phyloP scores from a whole-genome alignment of 2,113 vertebrate species.

The Lontra canadensis region DNA sequence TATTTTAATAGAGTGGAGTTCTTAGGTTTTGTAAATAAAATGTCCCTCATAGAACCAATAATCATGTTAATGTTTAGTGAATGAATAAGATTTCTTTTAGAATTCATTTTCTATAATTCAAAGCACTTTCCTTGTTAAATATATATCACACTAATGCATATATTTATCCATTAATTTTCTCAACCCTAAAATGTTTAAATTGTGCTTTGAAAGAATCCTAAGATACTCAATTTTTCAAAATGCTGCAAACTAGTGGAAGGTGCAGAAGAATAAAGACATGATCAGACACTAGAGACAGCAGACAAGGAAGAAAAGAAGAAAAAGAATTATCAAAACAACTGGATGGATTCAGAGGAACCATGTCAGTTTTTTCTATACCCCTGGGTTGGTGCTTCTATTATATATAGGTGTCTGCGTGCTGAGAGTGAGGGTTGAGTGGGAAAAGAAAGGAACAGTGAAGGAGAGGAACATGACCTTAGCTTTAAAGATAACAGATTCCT shows the following conservation, averaged over 20 bases:
- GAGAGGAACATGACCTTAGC: background rate
- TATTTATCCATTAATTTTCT: background rate
- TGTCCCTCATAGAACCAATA: background rate
- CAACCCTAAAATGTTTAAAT: background rate
- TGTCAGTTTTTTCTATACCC: background rate
- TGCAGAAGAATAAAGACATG: background rate
- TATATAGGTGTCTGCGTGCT: background rate
- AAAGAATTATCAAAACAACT: background rate
- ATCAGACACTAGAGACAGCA: background rate
- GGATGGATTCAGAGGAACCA: background rate
- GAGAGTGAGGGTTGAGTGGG: background rate
- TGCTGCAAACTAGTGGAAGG: background rate
- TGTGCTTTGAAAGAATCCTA: background rate
- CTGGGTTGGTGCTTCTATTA: background rate
- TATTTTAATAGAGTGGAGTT: background rate
- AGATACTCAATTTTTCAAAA: background rate
- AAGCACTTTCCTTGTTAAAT: background rate
- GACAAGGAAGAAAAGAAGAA: background rate
- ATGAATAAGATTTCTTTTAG: background rate
- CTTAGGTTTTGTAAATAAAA: background rate
- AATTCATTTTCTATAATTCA: background rate
- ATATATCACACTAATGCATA: background rate
- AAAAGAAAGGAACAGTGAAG: background rate
- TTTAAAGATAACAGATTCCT: background rate
- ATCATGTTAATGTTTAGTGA: background rate